phyloP scores from a whole-genome alignment of 2,113 vertebrate species.

The Hoplias malabaricus region DNA sequence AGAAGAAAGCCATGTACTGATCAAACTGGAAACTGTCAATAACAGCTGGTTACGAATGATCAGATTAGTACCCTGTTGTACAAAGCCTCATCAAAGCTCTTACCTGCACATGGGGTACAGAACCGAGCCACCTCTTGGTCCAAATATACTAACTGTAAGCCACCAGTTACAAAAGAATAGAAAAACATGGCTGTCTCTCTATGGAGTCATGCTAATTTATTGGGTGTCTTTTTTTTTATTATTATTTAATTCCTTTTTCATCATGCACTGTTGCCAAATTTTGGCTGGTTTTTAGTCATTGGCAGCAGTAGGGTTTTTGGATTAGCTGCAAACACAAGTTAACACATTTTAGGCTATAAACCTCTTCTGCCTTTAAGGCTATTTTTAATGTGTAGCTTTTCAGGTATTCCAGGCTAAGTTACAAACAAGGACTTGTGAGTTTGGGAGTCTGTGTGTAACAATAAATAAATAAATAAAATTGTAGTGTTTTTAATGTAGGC shows the following conservation, averaged over 20 bases:
- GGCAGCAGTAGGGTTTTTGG: no score
- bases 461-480: no score
- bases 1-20: not conserved
- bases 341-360: not conserved
- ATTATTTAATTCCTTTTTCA: not conserved
- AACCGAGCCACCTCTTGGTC: no score
- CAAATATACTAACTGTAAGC: no score
- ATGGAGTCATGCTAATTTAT: no score
- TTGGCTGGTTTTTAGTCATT: no score
- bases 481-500: no score
- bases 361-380: not conserved
- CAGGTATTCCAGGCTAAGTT: not conserved
- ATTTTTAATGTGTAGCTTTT: slow-evolving; percentile 3
- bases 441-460: not conserved
- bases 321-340: no score
- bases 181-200: no score
- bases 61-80: not conserved
- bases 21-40: not conserved
- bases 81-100: not conserved
- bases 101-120: not conserved
- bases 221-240: not conserved
- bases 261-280: no score
- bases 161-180: no score
- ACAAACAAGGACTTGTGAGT: not conserved
- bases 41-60: not conserved